Conservation (phyloP, 2,888 invertebrate species). For the Drosophila limbata region DNA sequence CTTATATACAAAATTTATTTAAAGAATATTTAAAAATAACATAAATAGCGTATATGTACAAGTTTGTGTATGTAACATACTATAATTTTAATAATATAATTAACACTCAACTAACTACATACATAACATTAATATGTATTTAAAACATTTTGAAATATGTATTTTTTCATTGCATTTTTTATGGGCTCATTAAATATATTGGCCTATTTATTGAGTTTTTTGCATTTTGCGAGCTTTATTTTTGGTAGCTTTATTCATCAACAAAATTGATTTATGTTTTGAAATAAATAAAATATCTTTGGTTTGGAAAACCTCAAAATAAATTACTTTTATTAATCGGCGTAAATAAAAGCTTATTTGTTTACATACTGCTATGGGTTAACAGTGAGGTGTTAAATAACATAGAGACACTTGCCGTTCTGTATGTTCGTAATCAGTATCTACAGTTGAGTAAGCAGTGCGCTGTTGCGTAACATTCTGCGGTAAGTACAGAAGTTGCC, state of each 20-base stretch:
- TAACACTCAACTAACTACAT: slow-evolving; percentile 40
- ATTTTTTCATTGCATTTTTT: slow-evolving; percentile 50
- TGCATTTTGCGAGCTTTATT: slow-evolving; percentile 57
- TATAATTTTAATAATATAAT: slow-evolving; percentile 34
- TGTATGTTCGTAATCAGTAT: slow-evolving; percentile 19
- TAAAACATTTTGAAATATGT: slow-evolving; percentile 64
- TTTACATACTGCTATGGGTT: slow-evolving; percentile 1
- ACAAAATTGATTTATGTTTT: slow-evolving; percentile 62
- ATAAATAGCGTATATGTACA: slow-evolving; percentile 48
- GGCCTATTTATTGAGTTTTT: slow-evolving; percentile 46
- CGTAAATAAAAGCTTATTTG: neutral
- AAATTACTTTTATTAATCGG: neutral
- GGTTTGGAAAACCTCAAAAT: slow-evolving; percentile 71
- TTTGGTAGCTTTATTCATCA: slow-evolving; percentile 48
- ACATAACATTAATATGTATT: slow-evolving; percentile 36
- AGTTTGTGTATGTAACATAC: slow-evolving; percentile 63
- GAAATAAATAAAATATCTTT: slow-evolving; percentile 67
- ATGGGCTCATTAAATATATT: slow-evolving; percentile 50
- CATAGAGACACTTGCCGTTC: neutral
- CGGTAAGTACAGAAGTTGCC: neutral
- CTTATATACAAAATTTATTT: slow-evolving; percentile 63
- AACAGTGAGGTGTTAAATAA: slow-evolving; percentile 9
- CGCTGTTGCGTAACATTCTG: slow-evolving; percentile 1
- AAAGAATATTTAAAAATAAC: slow-evolving; percentile 43
- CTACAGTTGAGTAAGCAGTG: neutral